Conservation (phyloP, 2,113 vertebrate genomes). For the Pontoporia blainvillei region DNA sequence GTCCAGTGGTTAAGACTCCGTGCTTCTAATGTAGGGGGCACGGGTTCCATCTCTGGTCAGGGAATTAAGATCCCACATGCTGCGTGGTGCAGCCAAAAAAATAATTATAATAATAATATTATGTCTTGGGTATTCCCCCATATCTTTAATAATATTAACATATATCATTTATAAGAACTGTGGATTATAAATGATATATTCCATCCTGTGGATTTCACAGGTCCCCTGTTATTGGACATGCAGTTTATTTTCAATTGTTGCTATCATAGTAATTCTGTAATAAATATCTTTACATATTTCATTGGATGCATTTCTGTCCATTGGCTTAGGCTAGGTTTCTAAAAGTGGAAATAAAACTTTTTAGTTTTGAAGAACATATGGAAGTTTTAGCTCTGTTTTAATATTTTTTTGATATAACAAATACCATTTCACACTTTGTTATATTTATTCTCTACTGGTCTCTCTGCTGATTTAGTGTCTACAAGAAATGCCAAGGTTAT, state of each 20-base stretch:
- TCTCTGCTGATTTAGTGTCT: not conserved
- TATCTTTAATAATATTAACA: constrained; percentile 17
- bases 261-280: not conserved
- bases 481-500: not conserved
- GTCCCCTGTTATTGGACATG: not conserved
- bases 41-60: too few species aligned
- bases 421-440: not conserved
- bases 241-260: not conserved
- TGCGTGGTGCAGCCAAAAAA: rapidly evolving
- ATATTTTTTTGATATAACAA: not conserved
- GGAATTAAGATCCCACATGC: too few species aligned
- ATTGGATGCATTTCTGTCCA: not conserved
- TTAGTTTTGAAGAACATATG: not conserved
- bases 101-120: not conserved
- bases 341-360: not conserved
- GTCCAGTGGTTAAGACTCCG: too few species aligned
- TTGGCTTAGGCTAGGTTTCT: not conserved
- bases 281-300: not conserved
- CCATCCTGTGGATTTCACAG: not conserved
- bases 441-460: not conserved
- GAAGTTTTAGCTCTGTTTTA: not conserved
- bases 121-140: not conserved
- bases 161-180: not conserved
- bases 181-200: not conserved
- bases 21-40: too few species aligned